Percentiles rank a stretch among this genome's conserved stretches.
phyloP scores from a whole-genome alignment of 2,888 invertebrate genomes.

The Chaitophorus viminalis region DNA sequence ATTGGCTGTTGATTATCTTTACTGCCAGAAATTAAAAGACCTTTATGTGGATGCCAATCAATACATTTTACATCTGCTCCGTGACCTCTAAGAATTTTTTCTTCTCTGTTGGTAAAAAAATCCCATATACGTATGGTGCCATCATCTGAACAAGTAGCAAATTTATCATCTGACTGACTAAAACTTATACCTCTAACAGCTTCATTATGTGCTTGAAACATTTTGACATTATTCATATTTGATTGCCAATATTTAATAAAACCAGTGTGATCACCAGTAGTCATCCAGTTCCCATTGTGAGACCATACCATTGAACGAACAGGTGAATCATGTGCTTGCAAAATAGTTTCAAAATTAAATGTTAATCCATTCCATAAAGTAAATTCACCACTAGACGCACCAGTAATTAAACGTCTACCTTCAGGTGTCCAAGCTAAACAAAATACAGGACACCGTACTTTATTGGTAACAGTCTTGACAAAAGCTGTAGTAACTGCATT shows the following conservation, averaged over 20 bases:
- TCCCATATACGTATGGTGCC: slow-evolving; percentile 99
- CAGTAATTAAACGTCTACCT: slow-evolving; percentile 95
- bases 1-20: slow-evolving; percentile 99
- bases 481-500: slow-evolving; percentile 95
- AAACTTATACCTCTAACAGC: slow-evolving; percentile 99
- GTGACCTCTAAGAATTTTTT: slow-evolving; percentile 91
- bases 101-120: slow-evolving; percentile 96
- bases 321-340: slow-evolving; percentile 99
- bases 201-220: slow-evolving; percentile 99
- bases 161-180: slow-evolving; percentile 98
- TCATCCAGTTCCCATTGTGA: slow-evolving; percentile 99
- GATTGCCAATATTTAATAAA: slow-evolving; percentile 99
- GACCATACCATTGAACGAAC: slow-evolving; percentile 99
- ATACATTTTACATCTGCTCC: slow-evolving; percentile 99
- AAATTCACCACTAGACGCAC: slow-evolving; percentile 99
- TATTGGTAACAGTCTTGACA: slow-evolving; percentile 99
- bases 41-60: slow-evolving; percentile 99
- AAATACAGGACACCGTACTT: slow-evolving; percentile 99
- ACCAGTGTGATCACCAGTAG: slow-evolving; percentile 97
- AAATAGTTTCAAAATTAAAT: slow-evolving; percentile 99
- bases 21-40: slow-evolving; percentile 95
- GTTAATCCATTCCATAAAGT: slow-evolving; percentile 99
- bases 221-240: slow-evolving; percentile 99
- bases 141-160: slow-evolving; percentile 99
- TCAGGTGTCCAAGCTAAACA: slow-evolving; percentile 99